phyloP scores from a whole-genome alignment of 2,888 invertebrate genomes.

The Drosophila imparisetae region DNA sequence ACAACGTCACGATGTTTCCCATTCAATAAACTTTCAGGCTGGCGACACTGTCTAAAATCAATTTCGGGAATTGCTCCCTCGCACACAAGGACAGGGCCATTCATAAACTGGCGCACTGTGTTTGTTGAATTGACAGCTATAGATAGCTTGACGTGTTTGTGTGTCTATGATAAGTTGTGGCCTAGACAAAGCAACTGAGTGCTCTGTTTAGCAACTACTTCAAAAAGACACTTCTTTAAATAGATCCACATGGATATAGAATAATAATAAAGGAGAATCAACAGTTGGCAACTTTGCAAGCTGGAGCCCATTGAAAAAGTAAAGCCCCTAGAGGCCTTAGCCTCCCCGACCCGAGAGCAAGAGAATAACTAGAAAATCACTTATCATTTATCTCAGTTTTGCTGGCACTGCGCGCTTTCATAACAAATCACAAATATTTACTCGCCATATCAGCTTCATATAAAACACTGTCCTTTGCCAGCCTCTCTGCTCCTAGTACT shows the following conservation, averaged over 20 bases:
- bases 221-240: slow-evolving; percentile 1
- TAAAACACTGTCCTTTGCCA: slow-evolving; percentile 54
- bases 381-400: slow-evolving; percentile 72
- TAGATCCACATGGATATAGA: slow-evolving; percentile 1
- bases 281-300: slow-evolving; percentile 27
- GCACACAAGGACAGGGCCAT: neutral
- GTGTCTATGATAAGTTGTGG: slow-evolving; percentile 49
- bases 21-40: slow-evolving; percentile 51
- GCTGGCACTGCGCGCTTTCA: slow-evolving; percentile 53
- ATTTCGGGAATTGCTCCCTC: slow-evolving; percentile 64
- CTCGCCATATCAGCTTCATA: slow-evolving; percentile 78
- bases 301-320: slow-evolving; percentile 5
- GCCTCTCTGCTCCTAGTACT: slow-evolving; percentile 16
- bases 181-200: slow-evolving; percentile 14
- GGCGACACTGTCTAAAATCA: slow-evolving; percentile 72
- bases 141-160: slow-evolving; percentile 16
- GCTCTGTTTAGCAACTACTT: slow-evolving; percentile 1
- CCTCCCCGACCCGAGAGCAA: slow-evolving; percentile 3
- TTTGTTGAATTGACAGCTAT: slow-evolving; percentile 41
- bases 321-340: slow-evolving; percentile 8
- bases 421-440: slow-evolving; percentile 80
- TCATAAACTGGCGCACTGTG: slow-evolving; percentile 10
- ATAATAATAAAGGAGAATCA: slow-evolving; percentile 28
- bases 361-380: slow-evolving; percentile 72
- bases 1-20: slow-evolving; percentile 21